Percentiles rank a stretch among this genome's conserved stretches.
Conservation (phyloP, 1,140 invertebrate genomes). For the Melipona quadrifasciata region DNA sequence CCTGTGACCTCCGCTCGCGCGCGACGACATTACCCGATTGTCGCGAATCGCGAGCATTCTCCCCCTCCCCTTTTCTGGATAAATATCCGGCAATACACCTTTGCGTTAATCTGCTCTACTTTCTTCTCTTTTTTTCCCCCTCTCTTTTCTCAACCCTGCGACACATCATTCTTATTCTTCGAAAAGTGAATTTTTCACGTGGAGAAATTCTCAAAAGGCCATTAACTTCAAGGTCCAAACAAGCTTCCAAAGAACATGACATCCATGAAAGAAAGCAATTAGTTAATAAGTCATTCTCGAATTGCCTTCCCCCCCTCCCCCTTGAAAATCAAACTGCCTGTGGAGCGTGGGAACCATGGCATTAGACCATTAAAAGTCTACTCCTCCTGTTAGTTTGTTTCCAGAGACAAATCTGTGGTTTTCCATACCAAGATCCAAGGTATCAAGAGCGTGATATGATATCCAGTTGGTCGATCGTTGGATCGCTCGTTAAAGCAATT, state of each 20-base stretch:
- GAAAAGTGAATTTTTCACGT: no score
- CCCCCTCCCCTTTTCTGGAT: background rate
- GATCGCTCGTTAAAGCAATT: constrained; percentile 1
- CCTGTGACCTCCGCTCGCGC: background rate
- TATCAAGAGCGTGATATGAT: background rate
- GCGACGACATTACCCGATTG: background rate
- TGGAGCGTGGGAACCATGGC: no score
- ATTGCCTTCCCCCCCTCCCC: no score
- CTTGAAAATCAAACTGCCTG: no score
- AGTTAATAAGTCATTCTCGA: no score
- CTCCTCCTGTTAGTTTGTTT: background rate
- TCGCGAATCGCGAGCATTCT: background rate
- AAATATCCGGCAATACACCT: background rate
- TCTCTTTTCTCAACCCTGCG: no score
- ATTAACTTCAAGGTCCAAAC: no score
- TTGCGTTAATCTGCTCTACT: background rate
- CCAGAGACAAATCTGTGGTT: background rate
- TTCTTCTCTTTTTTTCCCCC: background rate
- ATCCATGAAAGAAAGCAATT: no score
- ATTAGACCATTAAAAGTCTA: background rate
- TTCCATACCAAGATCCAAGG: no score
- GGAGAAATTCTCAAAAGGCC: no score
- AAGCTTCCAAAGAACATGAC: no score
- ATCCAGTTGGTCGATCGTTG: background rate
- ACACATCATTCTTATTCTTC: no score